Base-by-base conservation (phyloP, 2,888 invertebrate species). In the Ophioninae sp. region DNA sequence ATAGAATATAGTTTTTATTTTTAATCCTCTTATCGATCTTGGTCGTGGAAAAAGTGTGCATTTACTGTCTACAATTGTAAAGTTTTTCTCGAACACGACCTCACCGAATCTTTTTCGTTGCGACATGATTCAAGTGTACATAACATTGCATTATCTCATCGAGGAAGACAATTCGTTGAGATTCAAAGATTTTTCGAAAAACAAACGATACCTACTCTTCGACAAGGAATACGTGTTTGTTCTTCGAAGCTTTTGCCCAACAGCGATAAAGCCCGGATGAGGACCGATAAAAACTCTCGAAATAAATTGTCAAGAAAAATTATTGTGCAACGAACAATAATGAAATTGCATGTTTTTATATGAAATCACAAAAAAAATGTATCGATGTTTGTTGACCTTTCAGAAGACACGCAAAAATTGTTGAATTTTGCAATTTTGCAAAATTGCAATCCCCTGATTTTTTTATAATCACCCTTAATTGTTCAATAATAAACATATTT, bases 131-230 rank as follows among this genome's bases (percentile, higher is more conserved):
- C 44, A 17, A 23, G 51, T 51, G 23, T 51, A 23, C 68, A 51
- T 51, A n/a, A 23, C 30, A 10, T 68, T n/a, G 56, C 22, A 68
- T 44, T 69, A 23, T 56, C 67, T 20, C 51, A 20, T 30, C 51
- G 23, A 23, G 51, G 37, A 10, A 20, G 17, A 51, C 64, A 63
- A 74, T 74, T 56, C 20, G 20, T 58, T 20, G 37, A 63, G 44
- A 37, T 17, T 30, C 58, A 23, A 68, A 22, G 68, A 68, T 81
- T 59, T 82, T 75, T 67, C 84, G 67, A 73, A 81, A 84, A 82
- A 77, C 63, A 82, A 82, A 81, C 56, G 71, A 69, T 44, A 22
- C 23, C 58, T 44, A 22, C 23, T 63, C n/a, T 80, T 69, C 20
- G 61, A 67, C 69, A 67, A 69, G 23, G 30, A 83, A 41, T 10